Base-by-base conservation (phyloP, 2,888 invertebrate species). In the Enchytraeus crypticus region DNA sequence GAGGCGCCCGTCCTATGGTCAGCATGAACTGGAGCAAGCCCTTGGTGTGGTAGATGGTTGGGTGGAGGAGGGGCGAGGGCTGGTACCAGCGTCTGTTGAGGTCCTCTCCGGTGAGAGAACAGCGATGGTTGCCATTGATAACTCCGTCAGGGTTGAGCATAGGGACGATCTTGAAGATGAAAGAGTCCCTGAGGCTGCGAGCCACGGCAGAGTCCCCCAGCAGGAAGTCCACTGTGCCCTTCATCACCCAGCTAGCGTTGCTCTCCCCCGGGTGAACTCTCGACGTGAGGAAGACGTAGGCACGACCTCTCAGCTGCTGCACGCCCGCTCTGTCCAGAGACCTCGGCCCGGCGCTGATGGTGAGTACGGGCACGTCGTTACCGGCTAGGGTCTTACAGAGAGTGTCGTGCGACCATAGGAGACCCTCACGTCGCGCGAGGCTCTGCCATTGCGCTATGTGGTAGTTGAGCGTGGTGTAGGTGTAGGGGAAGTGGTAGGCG, bases 31-130 rank as follows among this genome's bases (percentile, higher is more conserved):
- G 79, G 21, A 83, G 70, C 57, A 83, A 67, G 57, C 77, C 80
- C 71, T 90, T 90, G 62, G 88, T 84, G 80, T 93, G 91, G 89
- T 90, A 95, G 68, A 95, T 91, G 53, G 92, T 88, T 62, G 95
- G 95, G 81, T 93, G 78, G 8, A 76, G 71, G 51, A 70, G 89
- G 68, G 90, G 84, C 77, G 91, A 90, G 34, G 95, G 93, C 59
- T 89, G 89, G 66, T 91, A 84, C 82, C 96, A 97, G 77, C 93
- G 90, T 69, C 95, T 84, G 82, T 96, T 96, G 69, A 96, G 81
- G 81, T 96, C 96, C 78, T 91, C 88, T 69, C 92, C 95, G 64
- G 91, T 88, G 74, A 95, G 80, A 33, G 92, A 93, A 79, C 92
- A 92, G 69, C 90, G 85, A 79, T 88, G 86, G 79, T 92, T 93